Percentiles rank a stretch among this genome's conserved stretches.
phyloP scores from a whole-genome alignment of 2,888 invertebrate genomes.

The Lasioglossum vierecki region DNA sequence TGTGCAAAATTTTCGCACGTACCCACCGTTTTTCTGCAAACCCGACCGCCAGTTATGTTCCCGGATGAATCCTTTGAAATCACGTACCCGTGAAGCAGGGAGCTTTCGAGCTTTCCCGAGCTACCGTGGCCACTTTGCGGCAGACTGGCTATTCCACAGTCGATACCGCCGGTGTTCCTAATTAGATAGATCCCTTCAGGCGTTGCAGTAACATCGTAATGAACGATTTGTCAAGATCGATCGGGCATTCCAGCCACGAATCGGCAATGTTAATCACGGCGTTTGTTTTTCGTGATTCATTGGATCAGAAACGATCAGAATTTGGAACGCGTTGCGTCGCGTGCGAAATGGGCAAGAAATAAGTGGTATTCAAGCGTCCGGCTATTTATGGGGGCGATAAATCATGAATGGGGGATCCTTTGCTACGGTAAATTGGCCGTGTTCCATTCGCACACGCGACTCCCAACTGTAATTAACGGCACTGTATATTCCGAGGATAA shows the following conservation, averaged over 20 bases:
- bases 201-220: constrained; percentile 15
- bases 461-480: constrained; percentile 77
- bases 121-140: constrained; percentile 13
- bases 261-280: neutral
- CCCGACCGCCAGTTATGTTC: neutral
- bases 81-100: constrained; percentile 27
- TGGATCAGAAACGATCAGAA: neutral
- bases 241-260: neutral
- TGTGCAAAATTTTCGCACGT: constrained; percentile 29
- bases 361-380: constrained; percentile 36
- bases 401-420: constrained; percentile 77
- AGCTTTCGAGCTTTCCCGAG: neutral
- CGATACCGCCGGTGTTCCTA: constrained; percentile 33
- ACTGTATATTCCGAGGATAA: constrained; percentile 83
- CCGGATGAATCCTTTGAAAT: neutral
- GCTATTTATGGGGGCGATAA: constrained; percentile 79
- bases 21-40: constrained; percentile 27
- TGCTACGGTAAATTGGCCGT: constrained; percentile 81
- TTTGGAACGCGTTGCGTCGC: neutral
- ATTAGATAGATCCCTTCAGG: constrained; percentile 22
- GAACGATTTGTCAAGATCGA: constrained; percentile 19
- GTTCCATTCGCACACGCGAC: constrained; percentile 75
- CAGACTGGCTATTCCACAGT: constrained; percentile 26
- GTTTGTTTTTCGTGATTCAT: constrained; percentile 8
- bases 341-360: constrained; percentile 18